Conservation (phyloP, 2,888 invertebrate species). For the Chromoteleia sp. region DNA sequence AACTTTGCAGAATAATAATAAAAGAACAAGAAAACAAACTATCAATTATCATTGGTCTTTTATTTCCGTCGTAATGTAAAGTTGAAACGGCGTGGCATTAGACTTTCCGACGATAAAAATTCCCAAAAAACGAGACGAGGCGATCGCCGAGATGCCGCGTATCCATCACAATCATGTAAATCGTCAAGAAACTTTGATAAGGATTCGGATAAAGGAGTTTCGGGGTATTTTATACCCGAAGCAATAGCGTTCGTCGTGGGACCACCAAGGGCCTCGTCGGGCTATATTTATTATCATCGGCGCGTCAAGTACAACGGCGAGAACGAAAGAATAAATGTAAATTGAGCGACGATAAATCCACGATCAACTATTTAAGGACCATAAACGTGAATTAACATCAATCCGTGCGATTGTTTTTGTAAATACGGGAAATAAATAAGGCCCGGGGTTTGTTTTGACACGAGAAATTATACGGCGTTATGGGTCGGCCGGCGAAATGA, state of each 20-base stretch:
- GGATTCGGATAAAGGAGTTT: constrained; percentile 43
- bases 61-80: too few relatives aligned
- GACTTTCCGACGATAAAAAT: constrained; percentile 18
- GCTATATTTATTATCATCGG: constrained; percentile 67
- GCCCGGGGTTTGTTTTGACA: constrained; percentile 50
- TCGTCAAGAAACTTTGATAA: constrained; percentile 58
- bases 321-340: constrained; percentile 57
- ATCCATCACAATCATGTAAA: constrained; percentile 57
- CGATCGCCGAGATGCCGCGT: background rate
- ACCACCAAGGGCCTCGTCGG: constrained; percentile 52
- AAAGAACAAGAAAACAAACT: too few relatives aligned
- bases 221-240: constrained; percentile 51
- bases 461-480: constrained; percentile 42
- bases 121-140: constrained; percentile 3
- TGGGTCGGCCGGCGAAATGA: constrained; percentile 5
- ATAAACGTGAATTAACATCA: constrained; percentile 62
- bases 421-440: constrained; percentile 40
- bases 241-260: constrained; percentile 39
- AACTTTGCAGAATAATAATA: too few relatives aligned
- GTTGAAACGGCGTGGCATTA: background rate
- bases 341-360: constrained; percentile 60
- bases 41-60: too few relatives aligned
- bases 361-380: constrained; percentile 46
- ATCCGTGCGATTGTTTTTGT: constrained; percentile 52
- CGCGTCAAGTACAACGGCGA: constrained; percentile 63